Conservation (phyloP, 1,140 invertebrate species). For the Drosophila ercepeae region DNA sequence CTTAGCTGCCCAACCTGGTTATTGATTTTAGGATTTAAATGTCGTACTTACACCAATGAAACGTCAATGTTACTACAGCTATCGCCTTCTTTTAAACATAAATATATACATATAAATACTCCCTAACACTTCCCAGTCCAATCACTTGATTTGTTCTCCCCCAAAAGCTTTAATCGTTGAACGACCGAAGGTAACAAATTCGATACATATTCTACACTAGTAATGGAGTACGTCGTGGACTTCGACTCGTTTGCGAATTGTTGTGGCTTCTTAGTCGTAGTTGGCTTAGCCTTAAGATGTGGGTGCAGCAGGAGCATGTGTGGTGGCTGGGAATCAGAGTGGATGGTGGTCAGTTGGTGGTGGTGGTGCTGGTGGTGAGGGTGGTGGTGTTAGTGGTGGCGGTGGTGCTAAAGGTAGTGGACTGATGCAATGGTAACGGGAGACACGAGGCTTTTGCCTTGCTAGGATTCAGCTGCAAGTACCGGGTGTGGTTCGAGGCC, state of each 20-base stretch:
- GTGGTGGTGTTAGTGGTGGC: no score
- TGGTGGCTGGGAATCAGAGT: neutral
- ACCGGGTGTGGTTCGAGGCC: neutral
- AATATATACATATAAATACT: neutral
- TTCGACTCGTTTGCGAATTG: slow-evolving; percentile 67
- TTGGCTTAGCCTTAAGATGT: slow-evolving; percentile 62
- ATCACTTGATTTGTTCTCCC: slow-evolving; percentile 40
- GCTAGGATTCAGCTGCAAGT: slow-evolving; percentile 40
- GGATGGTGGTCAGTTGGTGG: slow-evolving; percentile 32
- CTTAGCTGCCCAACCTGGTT: slow-evolving; percentile 32
- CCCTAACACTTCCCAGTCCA: neutral
- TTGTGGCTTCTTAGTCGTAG: slow-evolving; percentile 77
- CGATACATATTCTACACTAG: slow-evolving; percentile 36
- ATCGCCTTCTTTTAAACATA: slow-evolving; percentile 52
- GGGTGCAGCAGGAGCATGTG: slow-evolving; percentile 5
- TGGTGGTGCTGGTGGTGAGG: neutral
- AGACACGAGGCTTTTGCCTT: slow-evolving; percentile 16
- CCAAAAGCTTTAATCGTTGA: slow-evolving; percentile 76
- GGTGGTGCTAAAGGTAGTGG: neutral
- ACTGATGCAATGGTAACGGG: slow-evolving; percentile 8
- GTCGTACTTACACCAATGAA: slow-evolving; percentile 38
- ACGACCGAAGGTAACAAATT: slow-evolving; percentile 64
- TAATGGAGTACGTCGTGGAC: slow-evolving; percentile 17
- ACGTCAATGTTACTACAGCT: slow-evolving; percentile 55
- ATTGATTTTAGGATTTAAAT: slow-evolving; percentile 55